Evolutionary conservation across 2,113 vertebrate genomes (phyloP).

Genomic region (Agelaius tricolor): DNA sequence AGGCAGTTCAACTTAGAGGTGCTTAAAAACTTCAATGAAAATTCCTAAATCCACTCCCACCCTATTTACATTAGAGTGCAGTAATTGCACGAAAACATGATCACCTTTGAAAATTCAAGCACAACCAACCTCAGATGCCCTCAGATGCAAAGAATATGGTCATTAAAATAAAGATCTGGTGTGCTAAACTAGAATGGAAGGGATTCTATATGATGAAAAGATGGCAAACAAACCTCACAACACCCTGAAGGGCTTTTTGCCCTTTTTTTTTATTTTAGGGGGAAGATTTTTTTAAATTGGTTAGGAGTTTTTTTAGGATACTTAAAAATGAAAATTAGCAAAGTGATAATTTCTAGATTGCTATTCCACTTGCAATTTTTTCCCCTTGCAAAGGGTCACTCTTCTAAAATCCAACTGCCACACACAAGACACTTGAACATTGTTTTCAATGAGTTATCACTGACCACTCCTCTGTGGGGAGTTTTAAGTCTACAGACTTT

Average conservation of each 20-base stretch:
- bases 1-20: background rate
- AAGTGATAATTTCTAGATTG: background rate
- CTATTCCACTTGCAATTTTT: background rate
- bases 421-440: background rate
- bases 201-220: background rate
- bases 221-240: background rate
- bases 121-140: background rate
- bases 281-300: background rate
- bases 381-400: background rate
- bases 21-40: background rate
- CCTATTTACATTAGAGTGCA: background rate
- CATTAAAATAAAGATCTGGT: background rate
- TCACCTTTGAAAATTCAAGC: background rate
- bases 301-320: background rate
- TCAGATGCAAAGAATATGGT: background rate
- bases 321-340: background rate
- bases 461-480: background rate
- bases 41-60: background rate
- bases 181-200: background rate
- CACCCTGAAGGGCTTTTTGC: accelerated
- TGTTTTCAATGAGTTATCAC: background rate
- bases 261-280: background rate
- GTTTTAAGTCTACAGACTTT: background rate
- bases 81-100: background rate
- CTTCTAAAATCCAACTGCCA: background rate